Evolutionary conservation across 2,797 vertebrate species (phyloP), one percentile per base, ranked within the genome.

Genomic region (Diplodus puntazzo): DNA sequence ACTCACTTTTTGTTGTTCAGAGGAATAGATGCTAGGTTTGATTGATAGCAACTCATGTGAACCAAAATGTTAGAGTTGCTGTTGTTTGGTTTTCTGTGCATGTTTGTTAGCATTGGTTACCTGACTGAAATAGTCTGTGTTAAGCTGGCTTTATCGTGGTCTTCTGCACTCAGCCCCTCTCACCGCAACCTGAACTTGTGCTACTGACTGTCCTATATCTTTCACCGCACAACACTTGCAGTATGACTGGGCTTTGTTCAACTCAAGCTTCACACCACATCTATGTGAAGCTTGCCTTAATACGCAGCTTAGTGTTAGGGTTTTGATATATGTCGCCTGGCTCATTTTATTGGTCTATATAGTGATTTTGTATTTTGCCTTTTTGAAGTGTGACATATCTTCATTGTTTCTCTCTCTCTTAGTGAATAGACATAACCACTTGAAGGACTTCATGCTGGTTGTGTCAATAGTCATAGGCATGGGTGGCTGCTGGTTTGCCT

Each of bases 361-460:
- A 5, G 1, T 43, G 1, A 49, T 71, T 63, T 39, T 13, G 20
- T 73, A 52, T 39, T 1, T 69, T 23, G 11, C 59, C 21, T 10
- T 20, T 11, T 27, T 62, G 11, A 69, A 81, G 58, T 48, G 7
- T 57, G 66, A 77, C 11, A 6, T 46, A 5, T 55, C 3, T n/a
- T 60, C 18, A 46, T 30, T 27, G 5, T 80, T 14, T 50, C 30
- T 77, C 13, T 69, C 43, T 64, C 8, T 71, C 5, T 46, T 94
- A 99, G 98, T 98, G 95, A 99, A 97, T 8, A 95, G 97, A 3
- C 98, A 99, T 75, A 99, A 97, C 94, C 98, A 99, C 93, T 90
- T 99, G 82, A 99, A 99, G 92, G 98, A 99, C 92, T 99, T 99
- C 95, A 98, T 99, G 97, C 94, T 99, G 93, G 98, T 99, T 42